A percentile compares a stretch with the other conserved stretches of the same genome.
Conservation (phyloP, 2,888 invertebrate genomes). For the Heliconius charithonia region DNA sequence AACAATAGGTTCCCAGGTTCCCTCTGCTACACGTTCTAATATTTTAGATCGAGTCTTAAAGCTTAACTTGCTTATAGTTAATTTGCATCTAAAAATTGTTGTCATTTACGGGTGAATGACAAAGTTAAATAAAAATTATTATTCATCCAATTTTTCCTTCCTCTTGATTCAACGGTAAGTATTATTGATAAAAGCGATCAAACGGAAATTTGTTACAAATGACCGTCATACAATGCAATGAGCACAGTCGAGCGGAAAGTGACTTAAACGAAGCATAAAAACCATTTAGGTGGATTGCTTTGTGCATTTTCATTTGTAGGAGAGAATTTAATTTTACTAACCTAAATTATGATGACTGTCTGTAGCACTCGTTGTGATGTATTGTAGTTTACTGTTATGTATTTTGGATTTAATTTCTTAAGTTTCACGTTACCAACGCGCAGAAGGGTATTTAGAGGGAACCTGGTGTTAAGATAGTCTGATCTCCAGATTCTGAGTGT, state of each 20-base stretch:
- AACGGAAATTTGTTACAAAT: constrained; percentile 33
- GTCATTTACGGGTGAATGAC: neutral
- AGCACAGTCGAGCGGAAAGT: constrained; percentile 32
- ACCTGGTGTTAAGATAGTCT: neutral
- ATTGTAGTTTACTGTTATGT: neutral
- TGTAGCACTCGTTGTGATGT: neutral
- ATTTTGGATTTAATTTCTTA: neutral
- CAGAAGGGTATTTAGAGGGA: neutral
- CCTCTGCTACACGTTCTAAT: neutral
- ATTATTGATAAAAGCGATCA: constrained; percentile 16
- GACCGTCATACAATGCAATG: constrained; percentile 26
- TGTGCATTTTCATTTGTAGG: constrained; percentile 23
- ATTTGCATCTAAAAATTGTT: no score
- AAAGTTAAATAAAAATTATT: neutral
- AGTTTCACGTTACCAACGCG: neutral
- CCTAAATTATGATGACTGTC: constrained; percentile 15
- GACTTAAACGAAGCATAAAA: constrained; percentile 34
- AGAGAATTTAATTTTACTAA: constrained; percentile 28
- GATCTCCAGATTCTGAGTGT: no score
- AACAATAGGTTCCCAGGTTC: no score
- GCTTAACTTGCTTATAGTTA: no score
- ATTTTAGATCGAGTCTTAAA: neutral
- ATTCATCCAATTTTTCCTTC: constrained; percentile 9
- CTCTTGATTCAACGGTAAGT: neutral
- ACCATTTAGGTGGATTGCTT: constrained; percentile 30